Base-by-base conservation (phyloP, 2,888 invertebrate species). In the Lepetodrilus schrolli region DNA sequence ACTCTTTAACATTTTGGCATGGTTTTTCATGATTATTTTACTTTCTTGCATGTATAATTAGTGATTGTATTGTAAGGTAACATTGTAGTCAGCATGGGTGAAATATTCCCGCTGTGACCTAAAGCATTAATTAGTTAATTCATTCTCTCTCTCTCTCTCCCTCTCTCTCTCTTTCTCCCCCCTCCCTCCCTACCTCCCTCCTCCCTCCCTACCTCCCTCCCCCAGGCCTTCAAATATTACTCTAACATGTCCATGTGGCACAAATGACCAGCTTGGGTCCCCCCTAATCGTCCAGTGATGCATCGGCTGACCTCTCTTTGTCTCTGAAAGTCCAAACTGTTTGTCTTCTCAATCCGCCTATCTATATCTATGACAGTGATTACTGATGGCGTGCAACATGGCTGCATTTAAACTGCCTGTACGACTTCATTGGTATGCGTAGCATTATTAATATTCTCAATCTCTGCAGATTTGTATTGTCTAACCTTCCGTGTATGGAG, bases 351-450 rank as follows among this genome's bases (percentile, higher is more conserved):
- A 17, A 34, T 30, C 10, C 13, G 58, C 7, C 26, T 34, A 26
- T 58, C 34, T 30, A 58, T 58, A 58, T 26, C 58, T 13, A 34
- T 58, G 58, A 58, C 58, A 58, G 30, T 58, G 58, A 58, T 58
- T 58, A 58, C 30, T 30, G 30, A n/a, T 58, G 17, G 58, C 17
- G 17, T 34, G 30, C 34, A n/a, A n/a, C n/a, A n/a, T n/a, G n/a
- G 58, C 26, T 58, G 58, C 17, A 30, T 13, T 20, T 17, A 48
- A 17, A 48, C 20, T 17, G 20, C 48, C 58, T 30, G 26, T 17
- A 7, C 8, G 34, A 17, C 58, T 58, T 17, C 58, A 30, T 30
- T 58, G 34, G 17, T n/a, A 26, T 58, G 26, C 34, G 26, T 34
- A 21, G 7, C 58, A 30, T 58, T 58, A 58, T 58, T 58, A 58